A percentile compares a stretch with the other conserved stretches of the same genome.
phyloP scores from a whole-genome alignment of 2,797 vertebrate genomes.

The Gobionotothen gibberifrons region DNA sequence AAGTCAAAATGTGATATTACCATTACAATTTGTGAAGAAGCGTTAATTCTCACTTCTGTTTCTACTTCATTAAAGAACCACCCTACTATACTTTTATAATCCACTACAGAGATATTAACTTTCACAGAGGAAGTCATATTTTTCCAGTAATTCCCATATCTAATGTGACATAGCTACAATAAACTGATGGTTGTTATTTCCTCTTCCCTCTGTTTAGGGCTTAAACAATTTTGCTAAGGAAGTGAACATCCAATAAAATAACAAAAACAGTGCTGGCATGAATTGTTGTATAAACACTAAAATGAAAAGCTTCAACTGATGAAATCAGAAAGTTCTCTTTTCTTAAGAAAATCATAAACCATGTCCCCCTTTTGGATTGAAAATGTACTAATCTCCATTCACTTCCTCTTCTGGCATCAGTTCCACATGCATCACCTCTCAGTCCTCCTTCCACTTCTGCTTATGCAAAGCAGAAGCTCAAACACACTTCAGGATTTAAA shows the following conservation, averaged over 20 bases:
- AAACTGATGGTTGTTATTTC: slow-evolving; percentile 13
- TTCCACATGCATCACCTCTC: slow-evolving; percentile 33
- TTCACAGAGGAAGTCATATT: slow-evolving; percentile 47
- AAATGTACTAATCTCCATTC: slow-evolving; percentile 11
- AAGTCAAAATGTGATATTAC: neutral
- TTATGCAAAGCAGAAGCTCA: slow-evolving; percentile 38
- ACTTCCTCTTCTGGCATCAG: slow-evolving; percentile 57
- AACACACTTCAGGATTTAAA: slow-evolving; percentile 12
- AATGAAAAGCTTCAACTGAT: neutral
- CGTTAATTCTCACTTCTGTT: neutral
- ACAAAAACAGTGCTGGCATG: neutral
- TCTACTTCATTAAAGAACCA: neutral
- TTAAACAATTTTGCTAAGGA: slow-evolving; percentile 8
- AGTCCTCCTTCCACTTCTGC: slow-evolving; percentile 51
- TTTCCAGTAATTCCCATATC: slow-evolving; percentile 24
- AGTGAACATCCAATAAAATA: neutral
- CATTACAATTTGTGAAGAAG: neutral
- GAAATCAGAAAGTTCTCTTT: slow-evolving; percentile 42
- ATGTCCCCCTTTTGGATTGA: neutral
- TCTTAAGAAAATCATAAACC: neutral
- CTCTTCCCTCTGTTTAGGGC: slow-evolving; percentile 10
- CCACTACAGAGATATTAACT: neutral
- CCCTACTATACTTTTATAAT: neutral
- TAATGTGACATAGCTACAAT: too few species aligned
- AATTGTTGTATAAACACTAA: neutral